Conservation (phyloP, 2,113 vertebrate species). For the Maccullochella peelii region DNA sequence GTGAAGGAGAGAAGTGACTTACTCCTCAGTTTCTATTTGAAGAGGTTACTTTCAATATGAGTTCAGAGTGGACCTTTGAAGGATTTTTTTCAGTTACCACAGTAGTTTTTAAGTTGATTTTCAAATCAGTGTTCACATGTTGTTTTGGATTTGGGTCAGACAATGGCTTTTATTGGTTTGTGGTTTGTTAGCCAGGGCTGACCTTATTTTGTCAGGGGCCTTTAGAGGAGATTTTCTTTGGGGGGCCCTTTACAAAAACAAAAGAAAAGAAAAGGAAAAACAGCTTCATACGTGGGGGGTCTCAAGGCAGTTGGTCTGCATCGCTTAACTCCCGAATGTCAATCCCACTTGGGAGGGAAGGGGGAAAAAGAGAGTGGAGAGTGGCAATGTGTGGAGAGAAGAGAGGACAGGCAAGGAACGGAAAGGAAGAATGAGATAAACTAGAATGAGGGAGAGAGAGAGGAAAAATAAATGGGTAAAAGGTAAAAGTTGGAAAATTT, state of each 20-base stretch:
- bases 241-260: background rate
- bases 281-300: background rate
- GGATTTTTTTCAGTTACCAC: background rate
- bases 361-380: background rate
- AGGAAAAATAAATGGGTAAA: background rate
- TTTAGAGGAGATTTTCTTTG: background rate
- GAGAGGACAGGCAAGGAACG: background rate
- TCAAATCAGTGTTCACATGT: background rate
- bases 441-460: background rate
- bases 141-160: background rate
- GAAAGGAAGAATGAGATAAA: background rate
- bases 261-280: constrained; percentile 1
- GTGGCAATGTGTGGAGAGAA: constrained; percentile 11
- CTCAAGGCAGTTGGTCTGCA: background rate
- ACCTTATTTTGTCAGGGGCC: background rate
- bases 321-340: background rate
- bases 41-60: background rate
- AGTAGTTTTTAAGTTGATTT: background rate
- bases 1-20: background rate
- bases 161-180: background rate
- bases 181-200: background rate
- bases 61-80: background rate
- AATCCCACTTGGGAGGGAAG: constrained; percentile 3
- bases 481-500: background rate
- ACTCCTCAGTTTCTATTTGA: background rate